Percentiles rank a stretch among this genome's conserved stretches.
phyloP scores from a whole-genome alignment of 2,113 vertebrate species.

The Acanthisitta chloris region DNA sequence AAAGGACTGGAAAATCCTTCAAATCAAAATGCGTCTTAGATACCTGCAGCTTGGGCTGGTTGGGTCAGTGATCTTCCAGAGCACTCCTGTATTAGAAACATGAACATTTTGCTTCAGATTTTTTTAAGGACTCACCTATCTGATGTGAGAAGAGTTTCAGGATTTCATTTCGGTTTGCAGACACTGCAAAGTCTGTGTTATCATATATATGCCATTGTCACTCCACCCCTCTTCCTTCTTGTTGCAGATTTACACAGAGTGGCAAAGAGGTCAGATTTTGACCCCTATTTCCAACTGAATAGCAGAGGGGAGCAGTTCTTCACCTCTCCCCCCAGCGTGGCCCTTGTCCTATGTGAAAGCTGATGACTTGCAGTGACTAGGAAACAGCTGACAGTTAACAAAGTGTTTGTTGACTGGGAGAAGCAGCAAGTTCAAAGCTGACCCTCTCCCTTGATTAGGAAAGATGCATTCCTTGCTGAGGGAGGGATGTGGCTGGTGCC shows the following conservation, averaged over 20 bases:
- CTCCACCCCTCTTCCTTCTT: background rate
- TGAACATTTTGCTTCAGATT: background rate
- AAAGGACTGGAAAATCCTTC: background rate
- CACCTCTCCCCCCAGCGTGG: background rate
- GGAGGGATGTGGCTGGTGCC: background rate
- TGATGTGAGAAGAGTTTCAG: background rate
- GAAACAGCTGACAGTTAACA: background rate
- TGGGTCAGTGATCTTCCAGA: background rate
- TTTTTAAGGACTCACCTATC: background rate
- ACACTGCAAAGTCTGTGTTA: background rate
- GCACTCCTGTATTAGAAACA: background rate
- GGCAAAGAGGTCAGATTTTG: background rate
- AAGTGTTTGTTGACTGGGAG: background rate
- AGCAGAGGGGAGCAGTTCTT: background rate
- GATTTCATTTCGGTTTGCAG: background rate
- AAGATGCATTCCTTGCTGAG: background rate
- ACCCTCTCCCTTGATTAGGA: background rate
- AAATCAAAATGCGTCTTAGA: background rate
- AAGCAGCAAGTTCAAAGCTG: background rate
- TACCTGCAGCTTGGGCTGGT: background rate
- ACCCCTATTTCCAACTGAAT: fast-evolving
- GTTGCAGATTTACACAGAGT: background rate
- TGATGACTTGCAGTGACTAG: background rate
- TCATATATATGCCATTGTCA: background rate
- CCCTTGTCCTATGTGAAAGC: background rate